Conservation (phyloP, 2,888 invertebrate species). For the Cosmia trapezina region DNA sequence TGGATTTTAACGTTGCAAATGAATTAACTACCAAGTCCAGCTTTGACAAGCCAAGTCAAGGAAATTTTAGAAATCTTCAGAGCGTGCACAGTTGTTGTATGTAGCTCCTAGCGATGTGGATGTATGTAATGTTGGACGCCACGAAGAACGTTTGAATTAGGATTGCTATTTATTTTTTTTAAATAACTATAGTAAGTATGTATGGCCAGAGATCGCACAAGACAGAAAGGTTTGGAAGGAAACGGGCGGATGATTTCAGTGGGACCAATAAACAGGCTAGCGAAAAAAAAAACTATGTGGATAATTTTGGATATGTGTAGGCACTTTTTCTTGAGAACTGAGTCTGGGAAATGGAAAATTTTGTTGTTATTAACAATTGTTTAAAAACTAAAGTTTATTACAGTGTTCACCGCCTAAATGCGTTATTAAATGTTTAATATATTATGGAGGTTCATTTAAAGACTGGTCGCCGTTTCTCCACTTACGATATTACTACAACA, state of each 20-base stretch:
- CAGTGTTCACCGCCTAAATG: neutral
- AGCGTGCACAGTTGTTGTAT: neutral
- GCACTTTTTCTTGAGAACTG: neutral
- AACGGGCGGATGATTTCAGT: too few relatives aligned
- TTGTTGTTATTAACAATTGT: too few relatives aligned
- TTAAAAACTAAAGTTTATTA: too few relatives aligned
- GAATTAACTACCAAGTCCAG: neutral
- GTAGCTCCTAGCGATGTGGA: neutral
- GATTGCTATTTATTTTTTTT: neutral
- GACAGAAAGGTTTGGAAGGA: too few relatives aligned
- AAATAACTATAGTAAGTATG: too few relatives aligned
- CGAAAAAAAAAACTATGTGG: too few relatives aligned
- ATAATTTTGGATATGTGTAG: too few relatives aligned
- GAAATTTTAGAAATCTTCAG: neutral
- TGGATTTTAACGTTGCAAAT: too few relatives aligned
- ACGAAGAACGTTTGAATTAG: neutral
- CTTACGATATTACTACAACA: slow-evolving; percentile 15
- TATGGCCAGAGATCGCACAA: too few relatives aligned
- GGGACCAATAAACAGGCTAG: too few relatives aligned
- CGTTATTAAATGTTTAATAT: neutral
- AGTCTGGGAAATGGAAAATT: neutral
- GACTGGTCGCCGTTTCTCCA: neutral
- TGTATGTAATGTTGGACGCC: neutral
- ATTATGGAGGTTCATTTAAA: slow-evolving; percentile 3
- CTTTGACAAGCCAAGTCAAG: neutral